Evolutionary conservation across 2,113 vertebrate species (phyloP), one percentile per base, ranked within the genome.

Genomic region (Crypturellus undulatus): DNA sequence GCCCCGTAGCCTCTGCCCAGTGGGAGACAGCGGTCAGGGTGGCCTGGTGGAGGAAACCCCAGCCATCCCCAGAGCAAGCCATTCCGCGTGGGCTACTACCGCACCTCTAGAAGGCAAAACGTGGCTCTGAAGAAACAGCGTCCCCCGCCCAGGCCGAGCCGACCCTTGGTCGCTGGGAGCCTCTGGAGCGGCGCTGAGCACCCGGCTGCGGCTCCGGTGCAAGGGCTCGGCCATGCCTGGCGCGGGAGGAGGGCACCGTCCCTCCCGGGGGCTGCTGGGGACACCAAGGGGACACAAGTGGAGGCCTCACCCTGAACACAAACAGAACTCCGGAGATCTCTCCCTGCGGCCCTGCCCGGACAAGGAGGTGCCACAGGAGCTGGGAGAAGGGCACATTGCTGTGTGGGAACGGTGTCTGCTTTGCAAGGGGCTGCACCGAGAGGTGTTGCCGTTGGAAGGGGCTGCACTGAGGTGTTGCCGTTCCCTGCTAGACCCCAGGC

Each of bases 31-130:
- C 25, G 5, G 75, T 69, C 24, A 22, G 54, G 62, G 36, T 25
- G 42, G 65, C 21, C 34, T 80, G 77, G 79, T 25, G 64, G n/a
- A 67, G n/a, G 15, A 62, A 79, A 76, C 36, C 12, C 11, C 32
- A 69, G 49, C n/a, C 56, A 26, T 83, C 24, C 62, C 59, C 30
- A n/a, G 82, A 81, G 73, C 22, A 67, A 80, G 42, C 24, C 22
- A 34, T 68, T 63, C 14, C 69, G 32, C 0, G 0, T 20, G 22
- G 69, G 63, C 26, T 47, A 59, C 17, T 17, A 0, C 28, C 25
- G 28, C 32, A 7, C 59, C 42, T 80, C 22, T 24, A 51, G 22
- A 90, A 89, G 60, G 30, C 25, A 60, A 71, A 51, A 80, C 25
- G 32, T 62, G 26, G 6, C 79, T 69, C 52, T 59, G 52, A 86